These are phyloP conservation scores for Polydrusus pterygomalis DNA, from an alignment of 2,888 invertebrate species.

Conservation along the genomic window DNA sequence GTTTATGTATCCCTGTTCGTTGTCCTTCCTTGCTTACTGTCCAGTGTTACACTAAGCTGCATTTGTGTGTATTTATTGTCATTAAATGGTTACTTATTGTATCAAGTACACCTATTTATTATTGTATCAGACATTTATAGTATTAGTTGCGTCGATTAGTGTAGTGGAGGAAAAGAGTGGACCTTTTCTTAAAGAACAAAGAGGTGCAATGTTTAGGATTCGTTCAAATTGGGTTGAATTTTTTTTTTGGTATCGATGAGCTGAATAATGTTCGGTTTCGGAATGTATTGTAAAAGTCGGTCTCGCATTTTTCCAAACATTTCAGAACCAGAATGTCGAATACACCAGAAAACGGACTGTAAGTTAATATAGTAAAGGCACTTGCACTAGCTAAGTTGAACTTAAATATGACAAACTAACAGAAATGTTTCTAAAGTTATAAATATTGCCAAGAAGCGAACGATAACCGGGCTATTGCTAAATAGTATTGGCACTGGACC, in stretches of 20 bases:
- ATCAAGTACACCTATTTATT: conserved; percentile 70
- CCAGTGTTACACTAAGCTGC: conserved; percentile 72
- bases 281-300: conserved; percentile 51
- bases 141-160: conserved; percentile 70
- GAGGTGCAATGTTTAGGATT: conserved; percentile 63
- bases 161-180: conserved; percentile 60
- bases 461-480: no score
- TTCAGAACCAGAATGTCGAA: conserved; percentile 68
- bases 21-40: conserved; percentile 72
- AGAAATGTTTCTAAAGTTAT: no score
- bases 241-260: conserved; percentile 57
- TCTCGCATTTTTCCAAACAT: conserved; percentile 53
- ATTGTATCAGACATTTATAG: conserved; percentile 68
- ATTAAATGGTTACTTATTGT: conserved; percentile 71
- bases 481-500: no score
- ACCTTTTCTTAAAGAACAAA: conserved; percentile 49
- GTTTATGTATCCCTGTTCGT: conserved; percentile 63
- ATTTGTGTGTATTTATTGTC: conserved; percentile 72
- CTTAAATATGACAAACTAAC: conserved; percentile 20
- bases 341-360: conserved; percentile 56
- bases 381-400: conserved; percentile 66
- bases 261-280: conserved; percentile 59
- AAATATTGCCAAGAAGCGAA: no score
- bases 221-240: conserved; percentile 58
- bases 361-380: conserved; percentile 63